These are phyloP conservation scores for Phrixothrix hirtus DNA, from an alignment of 2,888 invertebrate species.

Conservation along the genomic window DNA sequence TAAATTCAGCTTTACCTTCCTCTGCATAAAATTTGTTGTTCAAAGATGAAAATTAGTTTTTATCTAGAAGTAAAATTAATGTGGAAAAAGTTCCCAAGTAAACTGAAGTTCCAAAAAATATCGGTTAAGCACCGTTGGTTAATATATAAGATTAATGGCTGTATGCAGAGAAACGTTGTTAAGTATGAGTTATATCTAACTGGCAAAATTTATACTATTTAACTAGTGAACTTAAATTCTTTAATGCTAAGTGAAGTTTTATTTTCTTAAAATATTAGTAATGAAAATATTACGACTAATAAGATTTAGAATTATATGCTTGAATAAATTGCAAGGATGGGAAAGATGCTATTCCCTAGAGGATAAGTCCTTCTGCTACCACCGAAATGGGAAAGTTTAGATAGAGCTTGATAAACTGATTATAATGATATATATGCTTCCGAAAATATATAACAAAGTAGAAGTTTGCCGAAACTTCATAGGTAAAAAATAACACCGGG, in stretches of 20 bases:
- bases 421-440: constrained; percentile 51
- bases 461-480: constrained; percentile 9
- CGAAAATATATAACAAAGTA: constrained; percentile 43
- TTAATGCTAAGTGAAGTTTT: not conserved
- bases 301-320: too few relatives aligned
- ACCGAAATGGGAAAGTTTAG: constrained; percentile 52
- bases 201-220: constrained; percentile 9
- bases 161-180: constrained; percentile 18
- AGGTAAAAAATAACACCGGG: not conserved
- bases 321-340: constrained; percentile 27
- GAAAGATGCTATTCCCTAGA: constrained; percentile 41
- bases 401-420: constrained; percentile 53
- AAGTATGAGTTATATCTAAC: constrained; percentile 13
- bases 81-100: constrained; percentile 31
- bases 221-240: not conserved
- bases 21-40: constrained; percentile 8
- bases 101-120: constrained; percentile 39
- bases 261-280: too few relatives aligned
- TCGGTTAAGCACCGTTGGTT: constrained; percentile 37
- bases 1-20: constrained; percentile 12
- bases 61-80: constrained; percentile 19
- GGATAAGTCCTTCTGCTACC: constrained; percentile 36
- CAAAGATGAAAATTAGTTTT: constrained; percentile 15
- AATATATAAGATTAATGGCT: constrained; percentile 24
- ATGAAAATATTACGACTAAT: too few relatives aligned